Base-by-base conservation (phyloP, 1,140 invertebrate genomes). In the Epicauta chinensis region DNA sequence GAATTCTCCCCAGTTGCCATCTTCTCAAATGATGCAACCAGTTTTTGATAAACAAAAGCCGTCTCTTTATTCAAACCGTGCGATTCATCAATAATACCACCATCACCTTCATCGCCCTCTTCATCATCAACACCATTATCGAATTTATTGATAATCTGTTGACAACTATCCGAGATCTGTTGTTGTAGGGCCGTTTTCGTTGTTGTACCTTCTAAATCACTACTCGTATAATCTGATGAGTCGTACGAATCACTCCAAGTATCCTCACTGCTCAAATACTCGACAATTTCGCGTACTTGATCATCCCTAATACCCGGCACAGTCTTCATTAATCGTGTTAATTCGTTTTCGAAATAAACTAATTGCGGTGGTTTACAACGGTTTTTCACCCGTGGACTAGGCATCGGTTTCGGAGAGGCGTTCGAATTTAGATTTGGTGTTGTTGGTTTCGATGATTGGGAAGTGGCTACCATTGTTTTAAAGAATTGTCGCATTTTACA, bases 221-320 rank as follows among this genome's bases (percentile, higher is more conserved):
- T 92, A 51, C 89, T 91, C 0, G 89, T 91, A 59, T 92, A 92
- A 62, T 93, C 90, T 0, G 88, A 91, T 11, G 88, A 91, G 64
- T 93, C 89, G 60, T 91, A 92, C 0, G 89, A 91, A 66, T 93
- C 89, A 49, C 89, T 92, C 89, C 89, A 93, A 2, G 90, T 91
- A 58, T 94, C 91, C 63, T 93, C 91, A 42, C 87, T 91, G 52
- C 88, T 91, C 37, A 93, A 74, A 70, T 93, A 93, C 69, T 93
- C 91, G 0, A 93, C 90, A 9, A 94, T 91, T 69, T 93, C 90
- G 16, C 87, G 81, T 11, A 93, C 89, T 70, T 93, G 89, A 53
- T 91, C 88, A 56, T 93, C 90, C 37, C 88, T 76, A 47, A 93
- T 91, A 1, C 89, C 90, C 0, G 89, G 90, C 2, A 93, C 89